Percentiles rank a stretch among this genome's conserved stretches.
Conservation (phyloP, 2,113 vertebrate species). For the Callipepla californica region DNA sequence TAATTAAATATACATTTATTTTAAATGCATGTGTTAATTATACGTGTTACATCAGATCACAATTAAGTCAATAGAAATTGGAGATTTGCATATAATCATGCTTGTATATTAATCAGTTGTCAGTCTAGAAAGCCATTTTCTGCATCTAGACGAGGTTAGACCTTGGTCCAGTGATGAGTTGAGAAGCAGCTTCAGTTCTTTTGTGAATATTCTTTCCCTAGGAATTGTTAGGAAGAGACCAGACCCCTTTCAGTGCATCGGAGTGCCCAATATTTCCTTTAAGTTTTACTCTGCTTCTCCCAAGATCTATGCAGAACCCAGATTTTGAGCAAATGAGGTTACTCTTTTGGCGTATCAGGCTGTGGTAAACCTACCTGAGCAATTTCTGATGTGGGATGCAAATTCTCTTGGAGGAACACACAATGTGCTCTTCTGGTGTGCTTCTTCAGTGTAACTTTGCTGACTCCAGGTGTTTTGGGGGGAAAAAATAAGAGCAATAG, state of each 20-base stretch:
- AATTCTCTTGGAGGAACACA: neutral
- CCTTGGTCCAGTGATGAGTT: constrained; percentile 31
- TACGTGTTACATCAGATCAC: constrained; percentile 86
- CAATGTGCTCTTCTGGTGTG: neutral
- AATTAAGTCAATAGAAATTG: constrained; percentile 89
- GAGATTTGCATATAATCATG: constrained; percentile 89
- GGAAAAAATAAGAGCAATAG: neutral
- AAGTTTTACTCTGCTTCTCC: neutral
- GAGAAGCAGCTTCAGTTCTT: neutral
- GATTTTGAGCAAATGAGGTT: neutral
- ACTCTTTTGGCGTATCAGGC: neutral
- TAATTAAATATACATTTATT: constrained; percentile 90
- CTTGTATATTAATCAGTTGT: constrained; percentile 85
- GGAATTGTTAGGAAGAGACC: neutral
- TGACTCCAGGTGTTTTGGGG: neutral
- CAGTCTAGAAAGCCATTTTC: constrained; percentile 79
- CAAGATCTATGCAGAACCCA: neutral
- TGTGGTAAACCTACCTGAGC: neutral
- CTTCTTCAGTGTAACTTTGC: neutral
- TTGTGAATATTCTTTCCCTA: neutral
- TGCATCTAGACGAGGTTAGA: constrained; percentile 44
- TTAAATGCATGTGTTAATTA: constrained; percentile 88
- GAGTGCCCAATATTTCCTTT: neutral
- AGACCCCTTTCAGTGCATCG: neutral
- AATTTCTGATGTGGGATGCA: neutral